These are phyloP conservation scores for Oxystoma pomonae DNA, from an alignment of 2,888 invertebrate species.

Conservation along the genomic window DNA sequence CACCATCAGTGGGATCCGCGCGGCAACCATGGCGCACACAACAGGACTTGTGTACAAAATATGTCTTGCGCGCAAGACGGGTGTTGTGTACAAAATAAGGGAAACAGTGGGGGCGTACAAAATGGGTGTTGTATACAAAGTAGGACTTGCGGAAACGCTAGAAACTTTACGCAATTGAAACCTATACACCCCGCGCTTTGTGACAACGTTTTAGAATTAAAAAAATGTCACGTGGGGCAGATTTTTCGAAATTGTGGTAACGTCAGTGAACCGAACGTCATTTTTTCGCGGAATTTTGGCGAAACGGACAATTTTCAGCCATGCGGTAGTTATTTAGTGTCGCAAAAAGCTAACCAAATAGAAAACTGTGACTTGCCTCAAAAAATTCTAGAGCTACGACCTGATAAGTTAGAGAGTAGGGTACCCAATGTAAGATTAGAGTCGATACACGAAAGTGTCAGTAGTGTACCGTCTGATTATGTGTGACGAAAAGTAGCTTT, in stretches of 20 bases:
- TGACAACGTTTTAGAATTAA: not conserved
- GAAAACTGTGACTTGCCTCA: not conserved
- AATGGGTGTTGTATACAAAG: not conserved
- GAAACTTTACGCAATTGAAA: slow-evolving; percentile 23
- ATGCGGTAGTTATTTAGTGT: not conserved
- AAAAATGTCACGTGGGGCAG: not conserved
- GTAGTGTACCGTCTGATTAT: slow-evolving; percentile 57
- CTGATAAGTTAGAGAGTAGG: slow-evolving; percentile 24
- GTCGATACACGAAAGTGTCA: slow-evolving; percentile 55
- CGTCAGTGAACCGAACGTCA: not conserved
- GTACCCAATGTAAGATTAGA: slow-evolving; percentile 47
- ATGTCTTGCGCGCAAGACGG: too few species aligned
- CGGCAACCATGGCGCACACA: not conserved
- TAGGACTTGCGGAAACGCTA: slow-evolving; percentile 2
- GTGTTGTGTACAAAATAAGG: not conserved
- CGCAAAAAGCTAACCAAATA: not conserved
- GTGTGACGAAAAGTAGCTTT: slow-evolving; percentile 39
- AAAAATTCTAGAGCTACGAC: not conserved
- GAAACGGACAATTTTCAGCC: not conserved
- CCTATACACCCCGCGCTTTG: not conserved
- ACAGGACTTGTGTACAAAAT: not conserved
- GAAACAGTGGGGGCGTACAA: too few species aligned
- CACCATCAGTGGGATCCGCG: slow-evolving; percentile 26
- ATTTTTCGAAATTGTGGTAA: not conserved
- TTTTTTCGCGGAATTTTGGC: too few species aligned